These are phyloP conservation scores for Sanderia malayensis DNA, from an alignment of 30 jellyfish, hydroid and myxozoan genomes.

Conservation along the genomic window DNA sequence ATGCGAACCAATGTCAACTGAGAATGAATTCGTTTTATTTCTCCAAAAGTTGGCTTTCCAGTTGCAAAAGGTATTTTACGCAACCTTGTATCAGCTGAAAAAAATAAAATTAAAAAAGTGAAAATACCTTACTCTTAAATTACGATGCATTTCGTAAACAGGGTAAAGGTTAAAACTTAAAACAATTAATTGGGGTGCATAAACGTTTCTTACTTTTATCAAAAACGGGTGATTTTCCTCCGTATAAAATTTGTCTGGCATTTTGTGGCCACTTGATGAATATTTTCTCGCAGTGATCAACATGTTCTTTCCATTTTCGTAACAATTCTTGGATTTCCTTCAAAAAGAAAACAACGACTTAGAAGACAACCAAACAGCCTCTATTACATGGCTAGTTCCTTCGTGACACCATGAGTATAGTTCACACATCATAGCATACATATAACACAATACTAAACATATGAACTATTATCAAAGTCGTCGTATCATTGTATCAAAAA, in stretches of 20 bases:
- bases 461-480: neutral
- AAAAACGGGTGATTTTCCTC: constrained; percentile 45
- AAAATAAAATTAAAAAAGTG: neutral
- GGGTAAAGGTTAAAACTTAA: neutral
- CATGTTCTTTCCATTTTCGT: constrained; percentile 53
- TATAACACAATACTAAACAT: neutral
- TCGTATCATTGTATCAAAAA: neutral
- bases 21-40: constrained; percentile 58
- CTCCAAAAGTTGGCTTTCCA: constrained; percentile 85
- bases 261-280: constrained; percentile 74
- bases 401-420: neutral
- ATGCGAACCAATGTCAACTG: constrained; percentile 47
- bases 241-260: constrained; percentile 41
- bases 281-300: constrained; percentile 60
- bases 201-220: constrained; percentile 18
- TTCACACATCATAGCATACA: neutral
- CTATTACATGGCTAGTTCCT: neutral
- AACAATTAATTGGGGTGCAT: neutral
- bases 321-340: constrained; percentile 58
- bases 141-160: neutral
- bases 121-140: neutral
- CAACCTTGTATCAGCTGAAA: constrained; percentile 72
- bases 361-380: too few relatives aligned
- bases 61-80: constrained; percentile 80
- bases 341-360: neutral